Evolutionary conservation across 2,797 vertebrate species (phyloP), one percentile per base, ranked within the genome.

Genomic region (Brachyalestes nurse): DNA sequence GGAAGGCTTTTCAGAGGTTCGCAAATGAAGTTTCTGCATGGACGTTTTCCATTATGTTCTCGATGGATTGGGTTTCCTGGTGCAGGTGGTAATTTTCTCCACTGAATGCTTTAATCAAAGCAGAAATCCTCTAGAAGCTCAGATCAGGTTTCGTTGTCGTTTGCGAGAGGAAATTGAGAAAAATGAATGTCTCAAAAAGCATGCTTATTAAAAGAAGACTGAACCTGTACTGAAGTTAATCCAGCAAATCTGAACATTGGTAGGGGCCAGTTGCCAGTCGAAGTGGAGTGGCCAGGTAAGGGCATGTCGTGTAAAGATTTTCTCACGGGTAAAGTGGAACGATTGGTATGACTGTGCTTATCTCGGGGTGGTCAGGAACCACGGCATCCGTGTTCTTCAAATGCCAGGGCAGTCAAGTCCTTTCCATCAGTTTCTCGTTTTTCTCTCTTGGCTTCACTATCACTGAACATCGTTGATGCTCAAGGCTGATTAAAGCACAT

Each of bases 141-240:
- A 74, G 80, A 81, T 84, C 72, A 40, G 21, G 62, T 86, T 80
- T 84, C 80, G 73, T 51, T 72, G 77, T 60, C 34, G 47, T 77
- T 60, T 65, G 67, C 34, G 57, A 40, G 60, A 79, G 55, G 34
- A 28, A 72, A 42, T 45, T 72, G 67, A 77, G 49, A 74, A 55
- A 70, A 72, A 19, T 82, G 73, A 75, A 69, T 61, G 66, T 51
- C 38, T 67, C 21, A 55, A 55, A 49, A 65, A 34, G 17, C 75
- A 61, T 17, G 51, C 53, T 49, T 64, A 49, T 57, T 79, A 38
- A 5, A 71, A 42, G 65, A 40, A 14, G 45, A 49, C 62, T 28
- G 47, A 66, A 34, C 58, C 65, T 38, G 13, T 71, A 34, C 38
- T 51, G 19, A 77, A 42, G 53, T 34, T 75, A 62, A 74, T 12